Evolutionary conservation across 2,797 vertebrate genomes (phyloP), one percentile per base, ranked within the genome.

Genomic region (Loriculus beryllinus): DNA sequence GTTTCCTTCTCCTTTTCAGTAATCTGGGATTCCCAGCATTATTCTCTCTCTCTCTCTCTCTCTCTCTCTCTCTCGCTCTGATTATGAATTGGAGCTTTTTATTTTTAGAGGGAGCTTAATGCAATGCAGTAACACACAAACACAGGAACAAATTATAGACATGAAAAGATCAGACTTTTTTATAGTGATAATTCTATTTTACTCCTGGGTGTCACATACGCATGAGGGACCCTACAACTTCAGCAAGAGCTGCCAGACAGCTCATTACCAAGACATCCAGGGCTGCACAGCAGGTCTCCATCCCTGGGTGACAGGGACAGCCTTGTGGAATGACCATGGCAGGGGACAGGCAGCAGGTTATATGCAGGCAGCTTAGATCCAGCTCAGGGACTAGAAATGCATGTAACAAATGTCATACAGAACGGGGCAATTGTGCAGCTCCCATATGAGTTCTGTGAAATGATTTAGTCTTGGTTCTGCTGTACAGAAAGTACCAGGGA

Each of bases 151-250:
- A 94, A 84, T 91, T 82, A 90, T 2, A 93, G 59, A 90, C 76
- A 86, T 86, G 59, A 85, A 95, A 94, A 92, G 86, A 96, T 79
- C 26, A 1, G 40, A 42, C 28, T 77, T 91, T 94, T 96, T 92
- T 88, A 90, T 64, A 91, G 64, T 90, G 76, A 79, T 88, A 91
- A 91, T 93, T 94, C 70, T n/a, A n/a, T 76, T 96, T 96, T 92
- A 91, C 67, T 94, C 92, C 40, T 88, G 85, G 82, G 80, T 94
- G 85, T 70, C 49, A 63, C 21, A 54, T 56, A 92, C 19, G 65
- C 89, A 74, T 21, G 29, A 90, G 80, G 67, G 91, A 90, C 39
- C 31, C 39, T 49, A 84, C 70, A 86, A 79, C 59, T 88, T 56
- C 74, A 81, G 35, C 76, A 82, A 91, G 47, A 93, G 47, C 62